Base-by-base conservation (phyloP, 1,140 invertebrate species). In the Rhopalosiphum padi region DNA sequence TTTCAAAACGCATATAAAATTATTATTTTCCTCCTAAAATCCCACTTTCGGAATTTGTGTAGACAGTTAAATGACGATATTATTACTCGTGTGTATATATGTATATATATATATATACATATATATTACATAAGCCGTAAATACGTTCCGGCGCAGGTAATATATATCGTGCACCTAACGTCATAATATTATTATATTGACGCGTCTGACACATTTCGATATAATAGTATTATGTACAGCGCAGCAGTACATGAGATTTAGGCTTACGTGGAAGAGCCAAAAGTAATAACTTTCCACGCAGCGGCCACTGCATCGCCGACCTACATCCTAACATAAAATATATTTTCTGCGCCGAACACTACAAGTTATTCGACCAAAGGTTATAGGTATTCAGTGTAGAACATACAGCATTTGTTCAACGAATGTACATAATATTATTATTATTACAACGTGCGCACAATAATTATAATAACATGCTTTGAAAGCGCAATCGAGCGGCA, bases 161-260 rank as follows among this genome's bases (percentile, higher is more conserved):
- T 60, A n/a, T n/a, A n/a, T 77, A 18, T 18, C n/a, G 30, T n/a
- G 30, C 60, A n/a, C 30, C 60, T 77, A 77, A 77, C 60, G 15
- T 77, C 60, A 77, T 77, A 77, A n/a, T 77, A 77, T 77, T 30
- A 68, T 68, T n/a, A 77, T 77, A 35, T 77, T 77, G 60, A 77
- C 60, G n/a, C 15, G n/a, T 11, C 30, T n/a, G 11, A 77, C 60
- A 77, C 30, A 77, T 77, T 77, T 77, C 60, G 30, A 77, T 77
- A 77, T 18, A 68, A 68, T 53, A 53, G 21, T 53, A 60, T 60
- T 77, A 35, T 77, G 23, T 77, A 23, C 1, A 77, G 15, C 15
- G 48, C 11, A 77, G 48, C 11, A 77, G 30, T 77, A n/a, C 15
- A 77, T n/a, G 11, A 6, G 15, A n/a, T 77, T 77, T 77, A 77